These are phyloP conservation scores for Psettodes erumei DNA, from an alignment of 2,113 vertebrate genomes.

Conservation along the genomic window DNA sequence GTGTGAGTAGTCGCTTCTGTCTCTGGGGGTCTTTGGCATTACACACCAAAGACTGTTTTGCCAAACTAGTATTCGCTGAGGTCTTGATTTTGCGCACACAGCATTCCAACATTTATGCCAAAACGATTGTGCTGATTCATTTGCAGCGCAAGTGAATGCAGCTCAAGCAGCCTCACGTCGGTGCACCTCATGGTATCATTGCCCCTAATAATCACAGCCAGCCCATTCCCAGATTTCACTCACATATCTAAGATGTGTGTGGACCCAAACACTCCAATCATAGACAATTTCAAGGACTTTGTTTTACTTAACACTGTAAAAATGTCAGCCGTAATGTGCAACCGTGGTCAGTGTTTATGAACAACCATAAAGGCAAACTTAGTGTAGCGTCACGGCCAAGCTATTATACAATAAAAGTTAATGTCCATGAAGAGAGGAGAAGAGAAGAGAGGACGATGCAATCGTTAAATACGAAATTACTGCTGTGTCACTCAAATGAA, in stretches of 20 bases:
- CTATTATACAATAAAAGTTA: slow-evolving; percentile 82
- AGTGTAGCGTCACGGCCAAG: slow-evolving; percentile 75
- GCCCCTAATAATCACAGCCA: slow-evolving; percentile 5
- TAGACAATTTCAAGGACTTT: slow-evolving; percentile 64
- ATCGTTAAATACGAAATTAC: slow-evolving; percentile 76
- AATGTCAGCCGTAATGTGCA: slow-evolving; percentile 64
- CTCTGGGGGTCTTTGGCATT: neutral
- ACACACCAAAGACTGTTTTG: neutral
- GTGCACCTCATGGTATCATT: neutral
- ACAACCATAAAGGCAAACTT: slow-evolving; percentile 77
- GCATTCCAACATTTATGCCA: too few species aligned
- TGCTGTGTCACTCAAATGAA: slow-evolving; percentile 68
- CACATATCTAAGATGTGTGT: slow-evolving; percentile 10
- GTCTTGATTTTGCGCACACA: neutral
- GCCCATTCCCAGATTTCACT: slow-evolving; percentile 22
- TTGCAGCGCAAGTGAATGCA: neutral
- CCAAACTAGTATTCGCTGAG: neutral
- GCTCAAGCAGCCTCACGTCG: slow-evolving; percentile 11
- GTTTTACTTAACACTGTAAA: slow-evolving; percentile 73
- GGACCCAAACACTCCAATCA: slow-evolving; percentile 14
- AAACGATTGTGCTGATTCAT: slow-evolving; percentile 1
- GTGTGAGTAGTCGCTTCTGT: neutral
- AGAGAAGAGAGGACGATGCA: slow-evolving; percentile 70
- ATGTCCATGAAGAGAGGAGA: slow-evolving; percentile 72
- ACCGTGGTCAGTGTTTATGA: slow-evolving; percentile 77